A percentile compares a stretch with the other conserved stretches of the same genome.
These are phyloP conservation scores for Etheostoma nigrum DNA, from an alignment of 2,797 vertebrate genomes.

Conservation along the genomic window DNA sequence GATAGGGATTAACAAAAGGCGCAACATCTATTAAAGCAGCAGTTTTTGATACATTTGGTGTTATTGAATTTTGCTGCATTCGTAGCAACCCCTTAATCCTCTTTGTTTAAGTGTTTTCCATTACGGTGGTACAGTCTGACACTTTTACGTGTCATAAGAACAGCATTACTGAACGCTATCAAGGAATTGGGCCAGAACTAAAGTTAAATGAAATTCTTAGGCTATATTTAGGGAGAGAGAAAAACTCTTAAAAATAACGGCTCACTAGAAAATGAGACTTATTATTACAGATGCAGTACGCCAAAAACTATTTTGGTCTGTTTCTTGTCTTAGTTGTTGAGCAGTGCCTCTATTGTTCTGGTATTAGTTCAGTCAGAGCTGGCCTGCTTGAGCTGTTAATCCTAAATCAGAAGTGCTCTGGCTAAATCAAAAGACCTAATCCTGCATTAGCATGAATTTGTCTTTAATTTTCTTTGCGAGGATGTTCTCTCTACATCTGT, in stretches of 20 bases:
- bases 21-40: slow-evolving; percentile 55
- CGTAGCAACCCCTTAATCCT: slow-evolving; percentile 65
- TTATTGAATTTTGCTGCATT: slow-evolving; percentile 71
- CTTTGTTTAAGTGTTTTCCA: slow-evolving; percentile 77
- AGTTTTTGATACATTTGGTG: slow-evolving; percentile 60
- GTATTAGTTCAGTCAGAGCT: slow-evolving; percentile 72
- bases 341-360: slow-evolving; percentile 72
- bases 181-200: slow-evolving; percentile 72
- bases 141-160: slow-evolving; percentile 71
- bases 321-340: slow-evolving; percentile 73
- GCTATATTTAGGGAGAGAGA: slow-evolving; percentile 47
- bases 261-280: slow-evolving; percentile 67
- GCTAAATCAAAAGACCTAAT: slow-evolving; percentile 75
- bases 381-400: slow-evolving; percentile 73
- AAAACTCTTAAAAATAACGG: slow-evolving; percentile 68
- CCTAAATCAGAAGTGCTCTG: slow-evolving; percentile 72
- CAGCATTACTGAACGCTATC: slow-evolving; percentile 57
- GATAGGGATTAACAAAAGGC: slow-evolving; percentile 52
- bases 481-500: slow-evolving; percentile 47
- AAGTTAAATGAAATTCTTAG: slow-evolving; percentile 76
- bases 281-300: slow-evolving; percentile 65
- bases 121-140: slow-evolving; percentile 56
- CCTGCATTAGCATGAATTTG: slow-evolving; percentile 74
- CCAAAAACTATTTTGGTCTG: slow-evolving; percentile 69
- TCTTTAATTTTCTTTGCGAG: slow-evolving; percentile 63